Conservation (phyloP, 1,140 invertebrate species). For the Teleogryllus occipitalis region DNA sequence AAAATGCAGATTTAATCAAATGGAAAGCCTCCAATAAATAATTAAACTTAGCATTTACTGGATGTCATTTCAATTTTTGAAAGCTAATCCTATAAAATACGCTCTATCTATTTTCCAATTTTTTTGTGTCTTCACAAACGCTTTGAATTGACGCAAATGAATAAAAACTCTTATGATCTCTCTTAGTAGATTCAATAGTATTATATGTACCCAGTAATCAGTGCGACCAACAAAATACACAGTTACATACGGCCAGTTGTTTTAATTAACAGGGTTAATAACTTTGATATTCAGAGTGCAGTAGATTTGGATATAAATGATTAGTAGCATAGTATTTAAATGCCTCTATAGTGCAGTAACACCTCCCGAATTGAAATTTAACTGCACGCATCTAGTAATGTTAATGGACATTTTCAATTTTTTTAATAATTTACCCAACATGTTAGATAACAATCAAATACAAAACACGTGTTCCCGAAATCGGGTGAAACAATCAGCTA, state of each 20-base stretch:
- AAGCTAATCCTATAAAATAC: slow-evolving; percentile 1
- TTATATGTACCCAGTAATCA: neutral
- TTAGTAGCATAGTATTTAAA: neutral
- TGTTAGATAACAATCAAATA: too few relatives aligned
- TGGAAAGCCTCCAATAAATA: slow-evolving; percentile 4
- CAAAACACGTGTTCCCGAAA: too few relatives aligned
- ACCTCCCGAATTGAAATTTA: too few relatives aligned
- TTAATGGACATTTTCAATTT: too few relatives aligned
- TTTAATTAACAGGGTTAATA: neutral
- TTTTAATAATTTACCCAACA: too few relatives aligned
- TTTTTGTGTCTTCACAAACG: neutral
- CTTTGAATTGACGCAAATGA: neutral
- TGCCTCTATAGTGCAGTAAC: neutral
- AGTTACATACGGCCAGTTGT: neutral
- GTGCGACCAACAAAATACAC: neutral
- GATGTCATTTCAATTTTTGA: neutral
- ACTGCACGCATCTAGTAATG: too few relatives aligned
- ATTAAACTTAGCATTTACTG: neutral
- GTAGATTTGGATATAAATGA: neutral
- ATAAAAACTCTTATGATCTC: slow-evolving; percentile 1
- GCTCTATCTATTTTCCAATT: neutral
- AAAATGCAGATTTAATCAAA: neutral
- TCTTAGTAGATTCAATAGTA: neutral
- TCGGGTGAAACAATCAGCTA: too few relatives aligned
- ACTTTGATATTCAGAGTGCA: neutral